Percentiles rank a stretch among this genome's conserved stretches.
Conservation (phyloP, 2,888 invertebrate species). For the Xestoiulus laeticollis region DNA sequence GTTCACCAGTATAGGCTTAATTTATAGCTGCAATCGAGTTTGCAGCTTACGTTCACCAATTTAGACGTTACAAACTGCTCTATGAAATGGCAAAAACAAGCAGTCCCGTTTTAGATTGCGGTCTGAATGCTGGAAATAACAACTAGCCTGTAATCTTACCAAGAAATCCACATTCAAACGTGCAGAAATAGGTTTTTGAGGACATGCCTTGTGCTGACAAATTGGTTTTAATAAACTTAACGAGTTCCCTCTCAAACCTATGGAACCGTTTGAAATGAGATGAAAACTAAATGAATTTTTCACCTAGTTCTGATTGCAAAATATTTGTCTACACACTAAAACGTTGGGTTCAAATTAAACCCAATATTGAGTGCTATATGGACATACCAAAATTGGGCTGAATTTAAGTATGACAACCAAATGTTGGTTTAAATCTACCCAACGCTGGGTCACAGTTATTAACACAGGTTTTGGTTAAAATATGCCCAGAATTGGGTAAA, state of each 20-base stretch:
- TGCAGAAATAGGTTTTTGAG: not conserved
- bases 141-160: not conserved
- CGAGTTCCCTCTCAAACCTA: not conserved
- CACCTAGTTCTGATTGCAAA: not conserved
- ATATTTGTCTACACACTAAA: too few species aligned
- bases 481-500: too few species aligned
- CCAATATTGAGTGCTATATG: too few species aligned
- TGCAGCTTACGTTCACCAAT: not conserved
- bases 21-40: not conserved
- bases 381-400: too few species aligned
- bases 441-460: too few species aligned
- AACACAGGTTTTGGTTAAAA: too few species aligned
- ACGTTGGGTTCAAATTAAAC: too few species aligned
- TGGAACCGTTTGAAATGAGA: not conserved
- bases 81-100: not conserved
- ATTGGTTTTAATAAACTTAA: not conserved
- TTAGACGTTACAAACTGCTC: not conserved
- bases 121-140: not conserved
- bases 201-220: not conserved
- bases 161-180: not conserved
- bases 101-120: not conserved
- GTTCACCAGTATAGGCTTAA: not conserved
- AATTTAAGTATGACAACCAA: too few species aligned
- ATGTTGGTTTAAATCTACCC: too few species aligned
- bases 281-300: not conserved